Evolutionary conservation across 1,140 invertebrate genomes (phyloP).

Genomic region (Drosophila nigromelanica): DNA sequence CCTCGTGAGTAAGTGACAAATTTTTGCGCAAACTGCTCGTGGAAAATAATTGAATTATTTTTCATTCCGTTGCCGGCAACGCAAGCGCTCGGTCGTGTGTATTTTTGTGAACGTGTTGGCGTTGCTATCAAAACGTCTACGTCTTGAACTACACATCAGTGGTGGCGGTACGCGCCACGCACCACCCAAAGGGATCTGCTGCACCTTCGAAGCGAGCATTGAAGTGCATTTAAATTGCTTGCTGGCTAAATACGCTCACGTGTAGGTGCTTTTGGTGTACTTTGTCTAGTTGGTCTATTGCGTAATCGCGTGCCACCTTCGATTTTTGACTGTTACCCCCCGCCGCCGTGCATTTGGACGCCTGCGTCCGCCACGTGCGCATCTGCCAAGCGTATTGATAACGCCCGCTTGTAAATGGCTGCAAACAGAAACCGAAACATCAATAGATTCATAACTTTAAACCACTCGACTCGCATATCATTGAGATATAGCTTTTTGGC

Average conservation of each 20-base stretch:
- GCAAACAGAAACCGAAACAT: conserved; percentile 17
- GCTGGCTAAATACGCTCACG: not conserved
- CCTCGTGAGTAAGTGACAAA: conserved; percentile 57
- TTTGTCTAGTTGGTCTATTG: conserved; percentile 26
- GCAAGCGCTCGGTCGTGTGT: conserved; percentile 72
- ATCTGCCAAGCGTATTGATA: conserved; percentile 43
- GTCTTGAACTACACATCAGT: not conserved
- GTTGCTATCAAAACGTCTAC: not conserved
- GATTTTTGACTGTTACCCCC: conserved; percentile 49
- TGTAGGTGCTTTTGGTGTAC: not conserved
- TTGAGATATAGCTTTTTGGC: conserved; percentile 1
- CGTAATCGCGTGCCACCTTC: conserved; percentile 53
- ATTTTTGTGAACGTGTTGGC: conserved; percentile 17
- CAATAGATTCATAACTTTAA: conserved; percentile 12
- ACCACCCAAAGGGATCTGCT: not conserved
- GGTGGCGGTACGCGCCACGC: conserved; percentile 12
- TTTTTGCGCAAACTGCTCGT: conserved; percentile 51
- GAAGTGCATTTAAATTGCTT: conserved; percentile 3
- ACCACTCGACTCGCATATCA: not conserved
- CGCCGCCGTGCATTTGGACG: conserved; percentile 6
- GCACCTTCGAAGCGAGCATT: not conserved
- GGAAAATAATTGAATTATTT: conserved; percentile 79
- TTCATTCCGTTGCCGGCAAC: conserved; percentile 79
- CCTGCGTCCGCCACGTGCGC: conserved; percentile 56
- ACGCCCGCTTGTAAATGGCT: conserved; percentile 21